Conservation (phyloP, 1,140 invertebrate genomes). For the Trachymyrmex septentrionalis region DNA sequence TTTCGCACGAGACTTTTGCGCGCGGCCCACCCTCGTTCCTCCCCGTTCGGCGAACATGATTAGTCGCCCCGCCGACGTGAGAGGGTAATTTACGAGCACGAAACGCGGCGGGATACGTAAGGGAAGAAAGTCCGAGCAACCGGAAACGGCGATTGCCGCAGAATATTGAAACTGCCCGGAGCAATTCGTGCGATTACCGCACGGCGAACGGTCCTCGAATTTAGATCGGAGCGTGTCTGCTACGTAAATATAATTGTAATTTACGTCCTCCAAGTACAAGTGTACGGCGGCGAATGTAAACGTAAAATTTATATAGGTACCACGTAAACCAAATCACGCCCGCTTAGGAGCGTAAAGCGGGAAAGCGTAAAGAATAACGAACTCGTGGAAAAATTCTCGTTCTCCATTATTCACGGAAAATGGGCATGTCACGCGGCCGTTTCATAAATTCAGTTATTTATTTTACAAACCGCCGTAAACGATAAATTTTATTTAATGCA, state of each 20-base stretch:
- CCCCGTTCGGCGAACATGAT: slow-evolving; percentile 66
- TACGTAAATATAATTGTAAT: slow-evolving; percentile 47
- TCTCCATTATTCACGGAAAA: slow-evolving; percentile 41
- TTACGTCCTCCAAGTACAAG: neutral
- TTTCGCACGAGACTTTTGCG: slow-evolving; percentile 59
- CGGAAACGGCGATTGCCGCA: slow-evolving; percentile 21
- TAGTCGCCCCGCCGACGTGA: slow-evolving; percentile 50
- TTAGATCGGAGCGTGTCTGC: slow-evolving; percentile 8
- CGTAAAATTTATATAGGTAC: slow-evolving; percentile 29
- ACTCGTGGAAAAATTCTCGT: slow-evolving; percentile 32
- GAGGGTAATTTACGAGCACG: slow-evolving; percentile 65
- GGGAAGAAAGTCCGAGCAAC: neutral
- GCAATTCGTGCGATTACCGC: slow-evolving; percentile 22
- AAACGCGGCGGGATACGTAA: slow-evolving; percentile 12
- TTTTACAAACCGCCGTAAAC: slow-evolving; percentile 14
- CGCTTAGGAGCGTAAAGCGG: slow-evolving; percentile 16
- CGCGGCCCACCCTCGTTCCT: neutral
- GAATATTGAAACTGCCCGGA: slow-evolving; percentile 42
- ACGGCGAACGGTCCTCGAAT: slow-evolving; percentile 31
- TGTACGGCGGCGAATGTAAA: neutral
- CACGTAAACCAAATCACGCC: slow-evolving; percentile 15
- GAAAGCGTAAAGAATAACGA: slow-evolving; percentile 15
- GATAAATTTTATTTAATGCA: slow-evolving; percentile 46
- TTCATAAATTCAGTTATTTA: slow-evolving; percentile 37
- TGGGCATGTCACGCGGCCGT: neutral